Base-by-base conservation (phyloP, 2,888 invertebrate species). In the Actias luna region DNA sequence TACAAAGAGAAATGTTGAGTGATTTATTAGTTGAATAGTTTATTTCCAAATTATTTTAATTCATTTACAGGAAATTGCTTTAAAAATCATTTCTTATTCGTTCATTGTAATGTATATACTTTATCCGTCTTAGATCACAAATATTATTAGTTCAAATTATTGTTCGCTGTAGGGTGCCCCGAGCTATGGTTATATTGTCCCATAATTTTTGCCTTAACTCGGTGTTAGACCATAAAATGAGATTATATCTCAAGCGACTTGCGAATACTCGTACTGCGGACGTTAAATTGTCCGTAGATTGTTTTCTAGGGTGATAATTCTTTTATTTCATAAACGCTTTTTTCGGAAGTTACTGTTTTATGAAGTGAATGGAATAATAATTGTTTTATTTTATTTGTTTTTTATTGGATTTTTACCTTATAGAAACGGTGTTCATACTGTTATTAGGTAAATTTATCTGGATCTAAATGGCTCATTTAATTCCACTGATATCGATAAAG, bases 191-290 rank as follows among this genome's bases (percentile, higher is more conserved):
- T 85, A 77, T 79, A 84, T 76, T 77, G 83, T 79, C 77, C 86
- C 90, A 91, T 92, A 89, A 92, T 89, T 92, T 91, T 90, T 89
- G 87, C 85, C 82, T 83, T 88, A 89, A 89, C 90, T 89, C 88
- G 84, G 91, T 90, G 92, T 86, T 88, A 92, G 87, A 85, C 86
- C 88, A 90, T 92, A 92, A 92, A 92, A 84, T 79, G 85, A 80
- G 92, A 92, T 92, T 83, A 88, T 89, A 92, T 92, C 92, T 87
- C 70, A 76, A 88, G 85, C 79, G 83, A 85, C 86, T 87, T 79
- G 88, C 82, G 87, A 88, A 89, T 89, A 82, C 84, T 4, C 80
- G 78, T 80, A 81, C 79, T 83, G 81, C 82, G 80, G 84, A 80
- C 79, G 83, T 85, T 83, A 89, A 88, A 86, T 83, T 83, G 80